Percentiles rank a stretch among this genome's conserved stretches.
Evolutionary conservation across 2,797 vertebrate genomes (phyloP).

Genomic region (Euphonia xanthogaster): DNA sequence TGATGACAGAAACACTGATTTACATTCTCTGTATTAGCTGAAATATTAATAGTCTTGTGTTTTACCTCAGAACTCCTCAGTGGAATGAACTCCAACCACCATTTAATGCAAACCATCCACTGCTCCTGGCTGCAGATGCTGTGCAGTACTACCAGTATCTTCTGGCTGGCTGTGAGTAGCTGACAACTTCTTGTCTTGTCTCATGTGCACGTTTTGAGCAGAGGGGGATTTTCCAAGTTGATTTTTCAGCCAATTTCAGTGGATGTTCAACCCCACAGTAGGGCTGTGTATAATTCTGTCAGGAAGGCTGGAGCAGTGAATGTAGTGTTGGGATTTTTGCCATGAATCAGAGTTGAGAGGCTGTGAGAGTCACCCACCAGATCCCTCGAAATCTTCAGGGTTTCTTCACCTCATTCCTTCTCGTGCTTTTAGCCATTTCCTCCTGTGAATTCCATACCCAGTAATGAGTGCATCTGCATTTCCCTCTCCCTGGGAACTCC

Average conservation of each 20-base stretch:
- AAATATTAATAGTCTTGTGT: conserved; percentile 78
- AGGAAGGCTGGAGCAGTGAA: background rate
- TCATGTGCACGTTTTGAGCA: background rate
- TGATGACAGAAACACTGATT: conserved; percentile 74
- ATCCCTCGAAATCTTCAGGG: background rate
- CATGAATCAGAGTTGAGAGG: background rate
- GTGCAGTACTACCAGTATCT: conserved; percentile 95
- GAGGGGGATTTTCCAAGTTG: background rate
- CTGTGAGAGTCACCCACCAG: background rate
- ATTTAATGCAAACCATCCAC: conserved; percentile 92
- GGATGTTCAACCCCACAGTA: background rate
- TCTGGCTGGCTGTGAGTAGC: conserved; percentile 88
- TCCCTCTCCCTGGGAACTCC: background rate
- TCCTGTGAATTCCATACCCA: background rate
- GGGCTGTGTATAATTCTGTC: background rate
- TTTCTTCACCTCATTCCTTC: background rate
- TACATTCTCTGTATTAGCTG: conserved; percentile 67
- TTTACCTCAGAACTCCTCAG: conserved; percentile 89
- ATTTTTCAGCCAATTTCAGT: background rate
- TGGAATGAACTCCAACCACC: conserved; percentile 98
- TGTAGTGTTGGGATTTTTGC: background rate
- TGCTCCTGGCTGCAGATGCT: conserved; percentile 92
- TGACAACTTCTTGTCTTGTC: conserved; percentile 29
- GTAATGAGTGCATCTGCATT: background rate
- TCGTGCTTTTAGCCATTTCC: background rate